A percentile compares a stretch with the other conserved stretches of the same genome.
Conservation (phyloP, 2,113 vertebrate species). For the Arizona elegans region DNA sequence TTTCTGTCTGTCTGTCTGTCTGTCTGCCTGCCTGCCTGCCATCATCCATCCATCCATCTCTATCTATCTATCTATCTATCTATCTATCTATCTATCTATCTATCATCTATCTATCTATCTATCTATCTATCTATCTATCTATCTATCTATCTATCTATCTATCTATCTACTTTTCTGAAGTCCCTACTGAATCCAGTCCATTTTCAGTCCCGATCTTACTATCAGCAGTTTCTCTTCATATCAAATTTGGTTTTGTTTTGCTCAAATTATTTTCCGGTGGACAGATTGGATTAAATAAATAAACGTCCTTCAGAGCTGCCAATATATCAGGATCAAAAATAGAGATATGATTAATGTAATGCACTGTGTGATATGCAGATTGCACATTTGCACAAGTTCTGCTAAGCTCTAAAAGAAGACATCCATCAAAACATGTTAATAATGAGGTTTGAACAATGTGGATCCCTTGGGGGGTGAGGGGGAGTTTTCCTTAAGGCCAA, state of each 20-base stretch:
- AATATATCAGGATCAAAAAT: neutral
- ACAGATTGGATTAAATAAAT: neutral
- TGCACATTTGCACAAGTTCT: neutral
- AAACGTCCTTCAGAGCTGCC: neutral
- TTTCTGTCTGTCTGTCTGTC: no score
- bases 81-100: no score
- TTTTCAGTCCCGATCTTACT: neutral
- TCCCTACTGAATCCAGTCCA: neutral
- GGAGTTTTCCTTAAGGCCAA: neutral
- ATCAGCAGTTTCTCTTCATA: neutral
- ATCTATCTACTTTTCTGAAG: neutral
- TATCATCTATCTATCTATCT: no score
- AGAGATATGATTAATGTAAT: neutral
- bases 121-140: no score
- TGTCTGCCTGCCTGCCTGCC: no score
- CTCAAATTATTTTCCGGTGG: neutral
- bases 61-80: no score
- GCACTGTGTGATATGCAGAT: neutral
- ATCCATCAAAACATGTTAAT: neutral
- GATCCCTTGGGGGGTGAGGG: fast-evolving
- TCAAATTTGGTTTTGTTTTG: neutral
- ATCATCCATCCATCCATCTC: no score
- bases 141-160: no score
- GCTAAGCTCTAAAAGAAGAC: neutral
- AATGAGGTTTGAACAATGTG: neutral